Percentiles rank a stretch among this genome's conserved stretches.
Conservation (phyloP, 1,140 invertebrate species). For the Bombus soroeensis region DNA sequence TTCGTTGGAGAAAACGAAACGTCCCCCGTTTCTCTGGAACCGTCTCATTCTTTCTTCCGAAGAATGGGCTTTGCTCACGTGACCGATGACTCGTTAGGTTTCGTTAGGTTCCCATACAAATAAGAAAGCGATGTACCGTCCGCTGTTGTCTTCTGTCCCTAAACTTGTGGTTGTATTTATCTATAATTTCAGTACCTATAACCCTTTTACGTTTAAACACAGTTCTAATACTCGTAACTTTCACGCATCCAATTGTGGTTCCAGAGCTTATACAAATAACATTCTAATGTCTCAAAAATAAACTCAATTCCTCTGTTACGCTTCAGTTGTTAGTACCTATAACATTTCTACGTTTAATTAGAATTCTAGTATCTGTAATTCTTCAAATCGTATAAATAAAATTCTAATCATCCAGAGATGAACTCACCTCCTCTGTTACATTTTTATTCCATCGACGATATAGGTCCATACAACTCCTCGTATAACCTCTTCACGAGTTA, state of each 20-base stretch:
- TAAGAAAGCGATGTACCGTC: background rate
- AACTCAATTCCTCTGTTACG: no score
- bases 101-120: background rate
- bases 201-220: background rate
- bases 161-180: background rate
- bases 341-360: no score
- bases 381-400: background rate
- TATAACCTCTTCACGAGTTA: background rate
- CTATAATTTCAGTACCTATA: background rate
- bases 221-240: no score
- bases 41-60: background rate
- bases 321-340: no score
- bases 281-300: no score
- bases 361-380: background rate
- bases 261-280: no score
- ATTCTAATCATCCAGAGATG: background rate
- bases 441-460: background rate
- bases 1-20: slow-evolving; percentile 9
- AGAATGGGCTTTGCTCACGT: slow-evolving; percentile 8
- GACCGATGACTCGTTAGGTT: slow-evolving; percentile 26
- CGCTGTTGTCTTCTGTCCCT: no score
- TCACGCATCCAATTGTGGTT: no score
- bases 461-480: background rate
- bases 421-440: background rate
- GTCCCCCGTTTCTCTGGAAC: background rate